Evolutionary conservation across 2,888 invertebrate species (phyloP).

Genomic region (Dioctria rufipes): DNA sequence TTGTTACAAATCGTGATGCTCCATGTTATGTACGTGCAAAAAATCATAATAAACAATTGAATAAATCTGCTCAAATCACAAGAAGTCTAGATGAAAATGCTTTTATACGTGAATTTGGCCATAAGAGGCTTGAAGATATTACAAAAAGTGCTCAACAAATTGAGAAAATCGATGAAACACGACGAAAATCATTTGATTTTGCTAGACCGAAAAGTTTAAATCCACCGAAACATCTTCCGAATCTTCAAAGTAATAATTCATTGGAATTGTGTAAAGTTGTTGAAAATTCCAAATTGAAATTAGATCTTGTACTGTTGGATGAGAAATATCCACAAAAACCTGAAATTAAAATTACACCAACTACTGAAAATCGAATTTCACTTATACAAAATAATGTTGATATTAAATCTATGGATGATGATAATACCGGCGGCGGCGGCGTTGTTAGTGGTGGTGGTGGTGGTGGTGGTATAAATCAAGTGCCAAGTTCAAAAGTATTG

Average conservation of each 20-base stretch:
- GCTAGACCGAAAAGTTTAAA: slow-evolving; percentile 75
- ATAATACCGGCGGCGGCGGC: slow-evolving; percentile 63
- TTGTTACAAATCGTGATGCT: slow-evolving; percentile 55
- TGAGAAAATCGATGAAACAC: slow-evolving; percentile 65
- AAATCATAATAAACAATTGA: slow-evolving; percentile 72
- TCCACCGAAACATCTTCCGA: slow-evolving; percentile 73
- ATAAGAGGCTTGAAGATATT: slow-evolving; percentile 67
- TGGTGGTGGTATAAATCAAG: slow-evolving; percentile 56
- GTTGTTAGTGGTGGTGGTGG: too few species aligned
- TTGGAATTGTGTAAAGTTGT: slow-evolving; percentile 58
- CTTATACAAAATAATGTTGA: slow-evolving; percentile 73
- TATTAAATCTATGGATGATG: slow-evolving; percentile 64
- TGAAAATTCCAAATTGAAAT: slow-evolving; percentile 61
- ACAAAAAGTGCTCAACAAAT: slow-evolving; percentile 66
- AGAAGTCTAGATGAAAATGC: slow-evolving; percentile 83
- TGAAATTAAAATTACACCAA: slow-evolving; percentile 73
- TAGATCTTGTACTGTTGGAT: slow-evolving; percentile 56
- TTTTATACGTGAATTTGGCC: slow-evolving; percentile 79
- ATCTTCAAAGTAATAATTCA: slow-evolving; percentile 61
- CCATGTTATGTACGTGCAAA: slow-evolving; percentile 77
- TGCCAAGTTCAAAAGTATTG: slow-evolving; percentile 68
- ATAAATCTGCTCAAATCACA: slow-evolving; percentile 76
- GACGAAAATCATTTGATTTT: slow-evolving; percentile 78
- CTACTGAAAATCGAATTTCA: slow-evolving; percentile 77
- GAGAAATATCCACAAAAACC: slow-evolving; percentile 53